A percentile compares a stretch with the other conserved stretches of the same genome.
Conservation (phyloP, 2,888 invertebrate genomes). For the Metopia argyrocephala region DNA sequence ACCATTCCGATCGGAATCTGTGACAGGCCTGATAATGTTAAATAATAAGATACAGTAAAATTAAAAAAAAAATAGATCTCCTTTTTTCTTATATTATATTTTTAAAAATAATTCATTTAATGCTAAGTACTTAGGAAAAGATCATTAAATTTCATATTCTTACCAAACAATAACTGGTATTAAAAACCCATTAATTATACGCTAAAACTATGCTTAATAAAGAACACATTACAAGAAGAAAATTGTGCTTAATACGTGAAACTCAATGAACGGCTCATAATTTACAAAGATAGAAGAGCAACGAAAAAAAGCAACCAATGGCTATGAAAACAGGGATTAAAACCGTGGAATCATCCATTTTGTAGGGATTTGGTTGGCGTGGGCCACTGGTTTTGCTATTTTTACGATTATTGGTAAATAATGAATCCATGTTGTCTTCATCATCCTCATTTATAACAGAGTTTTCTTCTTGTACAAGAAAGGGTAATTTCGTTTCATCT, state of each 20-base stretch:
- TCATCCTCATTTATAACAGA: constrained; percentile 80
- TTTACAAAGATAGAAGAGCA: constrained; percentile 96
- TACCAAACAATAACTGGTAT: neutral
- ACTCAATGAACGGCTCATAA: constrained; percentile 83
- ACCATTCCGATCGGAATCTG: too few species aligned
- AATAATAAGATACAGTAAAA: too few species aligned
- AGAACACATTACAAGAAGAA: constrained; percentile 18
- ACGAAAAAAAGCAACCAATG: constrained; percentile 95
- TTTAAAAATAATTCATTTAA: constrained; percentile 30
- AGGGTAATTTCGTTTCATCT: constrained; percentile 27
- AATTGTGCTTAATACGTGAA: constrained; percentile 36
- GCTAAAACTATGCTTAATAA: neutral
- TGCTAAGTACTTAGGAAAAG: constrained; percentile 51
- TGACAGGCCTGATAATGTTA: too few species aligned
- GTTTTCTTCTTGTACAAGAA: constrained; percentile 56
- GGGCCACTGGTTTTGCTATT: constrained; percentile 88
- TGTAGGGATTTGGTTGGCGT: constrained; percentile 94
- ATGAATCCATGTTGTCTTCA: constrained; percentile 71
- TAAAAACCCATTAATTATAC: neutral
- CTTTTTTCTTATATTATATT: too few species aligned
- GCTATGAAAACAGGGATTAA: constrained; percentile 96
- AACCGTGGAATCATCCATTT: constrained; percentile 89
- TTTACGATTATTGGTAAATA: constrained; percentile 30
- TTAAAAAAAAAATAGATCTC: too few species aligned
- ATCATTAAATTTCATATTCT: neutral